Conservation (phyloP, 2,888 invertebrate species). For the Chalcis sispes region DNA sequence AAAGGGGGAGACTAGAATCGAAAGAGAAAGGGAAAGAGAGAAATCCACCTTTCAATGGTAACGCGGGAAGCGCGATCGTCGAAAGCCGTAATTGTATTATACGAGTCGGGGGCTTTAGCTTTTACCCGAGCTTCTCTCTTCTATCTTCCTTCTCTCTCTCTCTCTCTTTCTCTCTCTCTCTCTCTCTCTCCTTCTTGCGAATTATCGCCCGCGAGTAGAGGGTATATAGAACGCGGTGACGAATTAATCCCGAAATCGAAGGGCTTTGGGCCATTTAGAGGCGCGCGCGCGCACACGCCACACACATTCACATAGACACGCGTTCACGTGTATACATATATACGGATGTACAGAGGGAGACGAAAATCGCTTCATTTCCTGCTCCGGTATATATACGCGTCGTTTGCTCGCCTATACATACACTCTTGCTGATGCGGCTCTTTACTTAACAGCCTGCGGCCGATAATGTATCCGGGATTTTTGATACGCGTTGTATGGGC, state of each 20-base stretch:
- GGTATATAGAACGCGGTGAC: slow-evolving; percentile 35
- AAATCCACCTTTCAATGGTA: slow-evolving; percentile 42
- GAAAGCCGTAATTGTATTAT: slow-evolving; percentile 57
- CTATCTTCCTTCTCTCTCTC: no score
- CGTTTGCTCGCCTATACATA: slow-evolving; percentile 20
- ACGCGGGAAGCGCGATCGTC: slow-evolving; percentile 26
- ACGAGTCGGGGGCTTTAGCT: no score
- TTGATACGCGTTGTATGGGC: no score
- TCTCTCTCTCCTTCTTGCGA: slow-evolving; percentile 57
- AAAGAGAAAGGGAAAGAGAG: slow-evolving; percentile 33
- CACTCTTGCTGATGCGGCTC: no score
- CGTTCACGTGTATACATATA: not conserved
- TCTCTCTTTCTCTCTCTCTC: slow-evolving; percentile 1
- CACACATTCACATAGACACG: no score
- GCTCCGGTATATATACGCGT: slow-evolving; percentile 11
- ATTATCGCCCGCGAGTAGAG: slow-evolving; percentile 61
- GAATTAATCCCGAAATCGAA: slow-evolving; percentile 67
- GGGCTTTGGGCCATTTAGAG: slow-evolving; percentile 65
- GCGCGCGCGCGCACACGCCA: slow-evolving; percentile 31
- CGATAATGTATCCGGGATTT: no score
- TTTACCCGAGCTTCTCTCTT: no score
- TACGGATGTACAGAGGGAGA: not conserved
- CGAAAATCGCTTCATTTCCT: slow-evolving; percentile 36
- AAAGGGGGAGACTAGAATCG: no score
- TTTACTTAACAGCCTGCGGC: no score